Evolutionary conservation across 2,888 invertebrate genomes (phyloP).

Genomic region (Erebia ligea): DNA sequence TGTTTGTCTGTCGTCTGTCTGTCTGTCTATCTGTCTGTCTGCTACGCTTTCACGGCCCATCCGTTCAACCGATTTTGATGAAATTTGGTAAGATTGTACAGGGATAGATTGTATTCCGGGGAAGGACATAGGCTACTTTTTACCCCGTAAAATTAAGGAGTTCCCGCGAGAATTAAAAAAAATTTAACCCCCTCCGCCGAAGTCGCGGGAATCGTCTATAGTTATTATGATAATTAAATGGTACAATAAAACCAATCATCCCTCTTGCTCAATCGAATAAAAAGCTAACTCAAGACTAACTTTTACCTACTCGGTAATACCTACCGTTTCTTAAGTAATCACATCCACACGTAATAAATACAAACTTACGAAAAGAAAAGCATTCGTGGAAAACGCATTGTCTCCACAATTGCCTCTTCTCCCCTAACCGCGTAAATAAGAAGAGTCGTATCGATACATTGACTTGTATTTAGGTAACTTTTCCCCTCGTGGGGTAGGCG

Average conservation of each 20-base stretch:
- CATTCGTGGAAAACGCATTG: slow-evolving; percentile 57
- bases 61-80: too few relatives aligned
- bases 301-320: slow-evolving; percentile 42
- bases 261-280: slow-evolving; percentile 16
- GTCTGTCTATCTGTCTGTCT: too few relatives aligned
- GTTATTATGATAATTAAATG: background rate
- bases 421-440: slow-evolving; percentile 50
- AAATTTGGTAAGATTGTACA: too few relatives aligned
- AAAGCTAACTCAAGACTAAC: slow-evolving; percentile 45
- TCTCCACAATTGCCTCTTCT: slow-evolving; percentile 51
- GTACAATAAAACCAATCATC: slow-evolving; percentile 16
- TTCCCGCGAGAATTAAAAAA: too few relatives aligned
- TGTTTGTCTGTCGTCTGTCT: too few relatives aligned
- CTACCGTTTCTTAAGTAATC: slow-evolving; percentile 35
- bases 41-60: too few relatives aligned
- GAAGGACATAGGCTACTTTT: too few relatives aligned
- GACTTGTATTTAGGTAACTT: slow-evolving; percentile 54
- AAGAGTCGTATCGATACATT: slow-evolving; percentile 55
- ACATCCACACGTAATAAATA: background rate
- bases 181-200: too few relatives aligned
- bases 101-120: too few relatives aligned
- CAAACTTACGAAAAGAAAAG: slow-evolving; percentile 33
- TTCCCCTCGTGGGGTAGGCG: slow-evolving; percentile 46
- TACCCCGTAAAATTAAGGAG: too few relatives aligned
- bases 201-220: too few relatives aligned